These are phyloP conservation scores for Parus major DNA, from an alignment of 2,113 vertebrate genomes.

Conservation along the genomic window DNA sequence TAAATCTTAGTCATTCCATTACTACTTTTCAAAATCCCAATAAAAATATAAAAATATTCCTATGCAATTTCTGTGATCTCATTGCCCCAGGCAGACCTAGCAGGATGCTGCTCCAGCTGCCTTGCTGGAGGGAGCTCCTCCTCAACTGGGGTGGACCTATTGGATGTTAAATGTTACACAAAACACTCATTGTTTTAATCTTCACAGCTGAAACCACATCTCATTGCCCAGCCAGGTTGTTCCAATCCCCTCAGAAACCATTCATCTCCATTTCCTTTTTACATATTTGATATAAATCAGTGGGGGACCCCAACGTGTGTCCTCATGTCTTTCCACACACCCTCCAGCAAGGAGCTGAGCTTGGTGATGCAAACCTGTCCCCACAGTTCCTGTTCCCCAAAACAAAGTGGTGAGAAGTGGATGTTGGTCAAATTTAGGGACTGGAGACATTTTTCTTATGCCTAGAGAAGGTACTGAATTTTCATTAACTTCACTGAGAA, in stretches of 20 bases:
- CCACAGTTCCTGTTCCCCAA: not conserved
- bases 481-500: not conserved
- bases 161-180: rapidly evolving
- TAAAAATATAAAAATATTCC: not conserved
- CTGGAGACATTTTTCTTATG: not conserved
- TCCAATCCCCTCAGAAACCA: not conserved
- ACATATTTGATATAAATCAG: not conserved
- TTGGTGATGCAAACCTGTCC: not conserved
- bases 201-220: not conserved
- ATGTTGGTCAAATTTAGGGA: not conserved
- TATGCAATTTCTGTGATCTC: not conserved
- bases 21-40: not conserved
- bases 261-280: not conserved
- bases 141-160: no score
- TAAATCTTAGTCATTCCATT: not conserved
- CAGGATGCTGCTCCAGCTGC: not conserved
- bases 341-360: not conserved
- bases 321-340: not conserved
- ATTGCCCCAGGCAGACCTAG: not conserved
- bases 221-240: not conserved
- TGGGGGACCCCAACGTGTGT: not conserved
- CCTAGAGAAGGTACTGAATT: not conserved
- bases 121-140: not conserved
- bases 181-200: not conserved
- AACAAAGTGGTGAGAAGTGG: not conserved